Base-by-base conservation (phyloP, 2,888 invertebrate genomes). In the Melinaea menophilus region DNA sequence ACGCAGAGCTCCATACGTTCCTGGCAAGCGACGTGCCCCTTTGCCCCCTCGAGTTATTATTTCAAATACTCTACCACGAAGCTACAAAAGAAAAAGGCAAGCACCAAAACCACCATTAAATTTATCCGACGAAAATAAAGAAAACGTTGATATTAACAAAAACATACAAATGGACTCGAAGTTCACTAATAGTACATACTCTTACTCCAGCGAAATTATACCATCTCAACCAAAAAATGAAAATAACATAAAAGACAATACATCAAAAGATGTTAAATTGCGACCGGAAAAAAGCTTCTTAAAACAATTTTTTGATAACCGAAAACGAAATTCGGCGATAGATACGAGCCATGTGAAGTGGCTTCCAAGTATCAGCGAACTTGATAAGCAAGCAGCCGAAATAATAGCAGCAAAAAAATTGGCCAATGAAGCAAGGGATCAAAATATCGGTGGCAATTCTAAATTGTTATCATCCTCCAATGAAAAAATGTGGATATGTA, bases 301-400 rank as follows among this genome's bases (percentile, higher is more conserved):
- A 33, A 89, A 92, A 74, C 91, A 91, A 70, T 78, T 90, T 73
- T 85, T 92, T 79, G 84, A 92, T 69, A 77, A 77, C 75, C 81
- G 85, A 75, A 86, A 90, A 72, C 82, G 85, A 73, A 82, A 83
- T 72, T 86, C 89, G 3, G 73, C 75, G 13, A 75, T 81, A 57
- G 87, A 88, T 66, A 78, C 80, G 31, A 66, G 80, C 34, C 72
- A 84, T 88, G 93, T 72, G 73, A 95, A 79, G 91, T 92, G 73
- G 90, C 82, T 95, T 58, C 94, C 95, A 0, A 95, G 94, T 78
- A 95, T 95, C 71, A 95, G 95, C 76, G 95, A 95, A 79, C 82
- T 96, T 67, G 96, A 96, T 78, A 92, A 94, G 71, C 95, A 96
- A 81, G 95, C 95, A 0, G 92, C 94, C 1, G 94, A 94, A 81